These are phyloP conservation scores for Xiphias gladius DNA, from an alignment of 2,113 vertebrate genomes.

Conservation along the genomic window DNA sequence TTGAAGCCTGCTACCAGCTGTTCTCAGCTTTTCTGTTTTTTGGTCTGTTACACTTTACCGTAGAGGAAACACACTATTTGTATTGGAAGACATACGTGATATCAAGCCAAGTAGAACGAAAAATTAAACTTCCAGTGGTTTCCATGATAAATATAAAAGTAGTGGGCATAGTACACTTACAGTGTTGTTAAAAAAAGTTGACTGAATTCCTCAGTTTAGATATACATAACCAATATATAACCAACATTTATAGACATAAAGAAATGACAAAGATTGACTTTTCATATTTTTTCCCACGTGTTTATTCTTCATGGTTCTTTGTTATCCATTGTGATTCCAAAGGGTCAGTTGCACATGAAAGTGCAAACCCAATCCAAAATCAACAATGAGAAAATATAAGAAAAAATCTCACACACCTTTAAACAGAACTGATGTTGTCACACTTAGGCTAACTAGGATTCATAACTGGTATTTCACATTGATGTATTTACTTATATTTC, in stretches of 20 bases:
- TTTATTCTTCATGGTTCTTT: conserved; percentile 83
- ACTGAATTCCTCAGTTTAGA: background rate
- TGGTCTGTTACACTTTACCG: background rate
- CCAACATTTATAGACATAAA: conserved; percentile 1
- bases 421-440: conserved; percentile 80
- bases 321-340: conserved; percentile 75
- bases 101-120: background rate
- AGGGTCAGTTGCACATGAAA: conserved; percentile 66
- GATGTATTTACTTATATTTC: conserved; percentile 77
- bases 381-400: conserved; percentile 73
- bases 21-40: background rate
- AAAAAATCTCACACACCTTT: conserved; percentile 79
- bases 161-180: background rate
- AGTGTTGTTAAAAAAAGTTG: too few relatives aligned
- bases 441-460: conserved; percentile 81
- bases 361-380: conserved; percentile 69
- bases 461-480: conserved; percentile 80
- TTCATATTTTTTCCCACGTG: conserved; percentile 64
- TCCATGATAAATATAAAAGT: background rate
- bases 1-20: background rate
- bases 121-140: background rate
- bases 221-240: background rate
- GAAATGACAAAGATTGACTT: conserved; percentile 23
- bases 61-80: background rate
- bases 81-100: background rate